Percentiles rank a stretch among this genome's conserved stretches.
These are phyloP conservation scores for Pipistrellus nathusii DNA, from an alignment of 2,797 vertebrate genomes.

Conservation along the genomic window DNA sequence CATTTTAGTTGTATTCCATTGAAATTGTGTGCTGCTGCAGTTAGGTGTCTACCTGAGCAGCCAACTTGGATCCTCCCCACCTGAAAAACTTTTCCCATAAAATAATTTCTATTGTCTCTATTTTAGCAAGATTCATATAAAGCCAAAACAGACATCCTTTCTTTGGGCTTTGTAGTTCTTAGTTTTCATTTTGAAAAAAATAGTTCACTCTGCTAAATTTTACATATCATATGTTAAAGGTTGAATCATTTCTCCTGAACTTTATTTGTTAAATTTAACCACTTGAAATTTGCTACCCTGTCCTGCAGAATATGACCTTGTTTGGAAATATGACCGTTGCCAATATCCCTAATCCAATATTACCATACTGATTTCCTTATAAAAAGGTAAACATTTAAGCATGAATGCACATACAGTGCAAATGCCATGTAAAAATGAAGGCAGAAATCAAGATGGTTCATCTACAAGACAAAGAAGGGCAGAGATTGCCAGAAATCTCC, in stretches of 20 bases:
- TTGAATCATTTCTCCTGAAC: background rate
- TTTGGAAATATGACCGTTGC: background rate
- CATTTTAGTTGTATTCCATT: too few relatives aligned
- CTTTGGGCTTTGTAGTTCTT: background rate
- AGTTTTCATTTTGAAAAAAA: slow-evolving; percentile 16
- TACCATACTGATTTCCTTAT: too few relatives aligned
- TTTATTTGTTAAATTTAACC: background rate
- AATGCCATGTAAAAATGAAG: background rate
- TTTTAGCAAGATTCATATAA: too few relatives aligned
- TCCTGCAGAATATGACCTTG: background rate
- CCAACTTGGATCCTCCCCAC: too few relatives aligned
- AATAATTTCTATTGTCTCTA: too few relatives aligned
- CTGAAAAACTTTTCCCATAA: too few relatives aligned
- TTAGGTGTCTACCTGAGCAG: too few relatives aligned
- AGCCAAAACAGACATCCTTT: background rate
- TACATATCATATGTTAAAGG: background rate
- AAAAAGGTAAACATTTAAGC: too few relatives aligned
- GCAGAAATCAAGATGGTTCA: background rate
- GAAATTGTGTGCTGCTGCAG: too few relatives aligned
- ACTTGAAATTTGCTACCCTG: background rate
- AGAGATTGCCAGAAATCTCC: background rate
- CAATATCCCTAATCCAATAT: background rate
- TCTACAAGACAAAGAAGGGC: background rate
- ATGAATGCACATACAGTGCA: too few relatives aligned
- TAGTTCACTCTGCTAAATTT: background rate